These are phyloP conservation scores for Nixonia krombeini DNA, from an alignment of 1,140 invertebrate species.

Conservation along the genomic window DNA sequence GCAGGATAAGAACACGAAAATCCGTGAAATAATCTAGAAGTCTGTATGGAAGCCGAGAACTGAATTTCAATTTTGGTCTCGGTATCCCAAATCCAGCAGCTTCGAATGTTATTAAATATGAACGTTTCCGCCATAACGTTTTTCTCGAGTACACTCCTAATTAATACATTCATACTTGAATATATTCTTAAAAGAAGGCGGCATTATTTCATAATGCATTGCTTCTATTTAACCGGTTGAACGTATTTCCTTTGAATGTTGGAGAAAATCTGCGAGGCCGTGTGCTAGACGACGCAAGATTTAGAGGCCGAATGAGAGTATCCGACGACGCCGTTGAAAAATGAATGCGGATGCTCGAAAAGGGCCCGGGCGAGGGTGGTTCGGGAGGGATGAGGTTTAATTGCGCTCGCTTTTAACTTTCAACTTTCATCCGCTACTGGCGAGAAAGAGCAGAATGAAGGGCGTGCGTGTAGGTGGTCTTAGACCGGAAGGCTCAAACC, in stretches of 20 bases:
- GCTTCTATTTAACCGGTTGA: constrained; percentile 23
- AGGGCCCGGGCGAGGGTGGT: constrained; percentile 32
- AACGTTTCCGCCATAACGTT: no score
- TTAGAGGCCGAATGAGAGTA: constrained; percentile 61
- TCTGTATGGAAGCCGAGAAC: no score
- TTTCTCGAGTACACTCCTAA: no score
- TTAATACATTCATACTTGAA: no score
- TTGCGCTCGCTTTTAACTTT: constrained; percentile 63
- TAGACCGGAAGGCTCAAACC: constrained; percentile 42
- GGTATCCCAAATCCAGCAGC: not conserved
- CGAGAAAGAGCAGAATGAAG: constrained; percentile 37
- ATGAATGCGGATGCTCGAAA: constrained; percentile 60
- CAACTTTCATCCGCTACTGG: constrained; percentile 49
- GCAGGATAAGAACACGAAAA: no score
- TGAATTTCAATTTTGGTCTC: no score
- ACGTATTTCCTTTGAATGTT: constrained; percentile 39
- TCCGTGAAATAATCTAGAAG: not conserved
- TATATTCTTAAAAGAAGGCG: constrained; percentile 20
- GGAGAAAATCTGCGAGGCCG: constrained; percentile 40
- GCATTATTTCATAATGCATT: constrained; percentile 29
- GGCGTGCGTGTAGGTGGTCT: constrained; percentile 15
- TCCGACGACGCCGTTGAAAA: constrained; percentile 62
- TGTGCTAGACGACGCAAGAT: constrained; percentile 52
- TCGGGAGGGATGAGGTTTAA: constrained; percentile 55
- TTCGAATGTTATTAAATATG: not conserved